A percentile compares a stretch with the other conserved stretches of the same genome.
These are phyloP conservation scores for Chrysogorgia sp. DNA, from an alignment of 92 coral and sea anemone genomes.

Conservation along the genomic window DNA sequence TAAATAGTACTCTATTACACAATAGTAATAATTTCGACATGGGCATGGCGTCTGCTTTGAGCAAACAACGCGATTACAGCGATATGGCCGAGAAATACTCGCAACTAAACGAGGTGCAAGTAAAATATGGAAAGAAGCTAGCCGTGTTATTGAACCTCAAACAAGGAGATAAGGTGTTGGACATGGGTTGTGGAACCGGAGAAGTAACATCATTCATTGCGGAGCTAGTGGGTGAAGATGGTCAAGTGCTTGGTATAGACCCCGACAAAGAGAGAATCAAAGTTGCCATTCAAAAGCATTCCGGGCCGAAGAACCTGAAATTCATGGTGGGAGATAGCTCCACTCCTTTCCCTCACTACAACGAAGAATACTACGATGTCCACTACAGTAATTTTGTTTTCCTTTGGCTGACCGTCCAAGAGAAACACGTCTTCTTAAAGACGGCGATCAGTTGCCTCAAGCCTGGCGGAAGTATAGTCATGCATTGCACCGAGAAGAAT, in stretches of 20 bases:
- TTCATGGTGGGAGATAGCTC: not conserved
- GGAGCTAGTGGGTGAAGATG: slow-evolving; percentile 3
- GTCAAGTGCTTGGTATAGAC: slow-evolving; percentile 39
- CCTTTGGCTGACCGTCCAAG: not conserved
- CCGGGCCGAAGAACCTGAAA: not conserved
- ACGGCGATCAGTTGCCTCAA: not conserved
- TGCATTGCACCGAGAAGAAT: not conserved
- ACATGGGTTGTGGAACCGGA: slow-evolving; percentile 45
- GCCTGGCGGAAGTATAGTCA: not conserved
- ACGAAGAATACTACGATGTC: slow-evolving; percentile 1
- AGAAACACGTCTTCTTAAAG: not conserved
- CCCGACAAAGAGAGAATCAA: slow-evolving; percentile 33
- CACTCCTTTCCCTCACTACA: not conserved
- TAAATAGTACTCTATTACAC: too few relatives aligned
- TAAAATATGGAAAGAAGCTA: not conserved
- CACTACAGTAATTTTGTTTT: not conserved
- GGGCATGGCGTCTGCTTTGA: slow-evolving; percentile 5
- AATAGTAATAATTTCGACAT: too few relatives aligned
- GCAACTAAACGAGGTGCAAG: slow-evolving; percentile 2
- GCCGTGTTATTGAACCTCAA: not conserved
- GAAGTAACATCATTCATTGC: slow-evolving; percentile 35
- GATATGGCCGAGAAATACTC: slow-evolving; percentile 8
- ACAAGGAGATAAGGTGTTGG: slow-evolving; percentile 5
- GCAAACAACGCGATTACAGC: not conserved
- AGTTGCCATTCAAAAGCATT: slow-evolving; percentile 24